Conservation (phyloP, 92 coral and sea anemone species). For the Scolanthus callimorphus region DNA sequence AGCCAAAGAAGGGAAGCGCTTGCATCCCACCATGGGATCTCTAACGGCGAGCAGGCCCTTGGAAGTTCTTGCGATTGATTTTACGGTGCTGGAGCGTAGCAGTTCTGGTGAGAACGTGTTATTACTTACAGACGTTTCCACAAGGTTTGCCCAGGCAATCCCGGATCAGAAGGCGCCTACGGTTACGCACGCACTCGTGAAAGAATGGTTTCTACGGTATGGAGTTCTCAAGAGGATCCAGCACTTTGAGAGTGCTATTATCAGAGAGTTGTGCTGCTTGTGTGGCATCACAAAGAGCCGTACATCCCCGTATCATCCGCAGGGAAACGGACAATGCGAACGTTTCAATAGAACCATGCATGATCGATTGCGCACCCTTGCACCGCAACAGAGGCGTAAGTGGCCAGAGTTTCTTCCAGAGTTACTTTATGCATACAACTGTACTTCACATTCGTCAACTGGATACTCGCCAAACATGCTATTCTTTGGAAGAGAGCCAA, state of each 20-base stretch:
- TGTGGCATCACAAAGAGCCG: not conserved
- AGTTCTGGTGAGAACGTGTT: constrained; percentile 56
- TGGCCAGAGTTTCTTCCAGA: too few relatives aligned
- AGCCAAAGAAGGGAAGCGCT: constrained; percentile 39
- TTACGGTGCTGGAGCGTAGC: constrained; percentile 45
- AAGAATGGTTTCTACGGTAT: constrained; percentile 13
- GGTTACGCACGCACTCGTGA: not conserved
- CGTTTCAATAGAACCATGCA: constrained; percentile 62
- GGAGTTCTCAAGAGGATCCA: constrained; percentile 26
- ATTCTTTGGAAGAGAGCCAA: constrained; percentile 38
- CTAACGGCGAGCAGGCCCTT: constrained; percentile 30
- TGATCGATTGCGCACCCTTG: constrained; percentile 14
- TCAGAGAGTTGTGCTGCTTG: not conserved
- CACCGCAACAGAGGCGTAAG: too few relatives aligned
- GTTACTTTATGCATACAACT: too few relatives aligned
- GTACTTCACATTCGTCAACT: constrained; percentile 63
- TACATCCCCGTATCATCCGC: constrained; percentile 48
- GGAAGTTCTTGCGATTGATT: constrained; percentile 61
- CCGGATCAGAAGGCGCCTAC: constrained; percentile 9
- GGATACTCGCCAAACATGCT: too few relatives aligned
- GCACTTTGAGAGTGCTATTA: not conserved
- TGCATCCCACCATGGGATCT: constrained; percentile 35
- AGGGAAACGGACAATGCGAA: constrained; percentile 71
- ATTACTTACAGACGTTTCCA: constrained; percentile 55
- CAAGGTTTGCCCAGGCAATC: constrained; percentile 37